phyloP scores from a whole-genome alignment of 2,888 invertebrate genomes.

The Mimas tiliae region DNA sequence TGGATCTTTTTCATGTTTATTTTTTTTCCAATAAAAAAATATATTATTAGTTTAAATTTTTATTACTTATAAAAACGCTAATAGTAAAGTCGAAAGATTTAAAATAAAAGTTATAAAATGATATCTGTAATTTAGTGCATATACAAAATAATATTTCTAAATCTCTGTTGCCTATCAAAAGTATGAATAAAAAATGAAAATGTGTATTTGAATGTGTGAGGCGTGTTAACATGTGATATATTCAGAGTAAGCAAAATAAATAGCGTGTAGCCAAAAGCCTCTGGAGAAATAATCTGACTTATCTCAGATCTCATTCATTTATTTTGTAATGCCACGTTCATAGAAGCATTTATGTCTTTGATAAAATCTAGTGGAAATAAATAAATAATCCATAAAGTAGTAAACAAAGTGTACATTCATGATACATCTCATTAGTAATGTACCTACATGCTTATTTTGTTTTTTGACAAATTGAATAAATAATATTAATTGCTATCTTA shows the following conservation, averaged over 20 bases:
- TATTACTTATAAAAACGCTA: background rate
- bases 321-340: slow-evolving; percentile 55
- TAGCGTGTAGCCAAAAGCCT: slow-evolving; percentile 49
- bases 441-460: background rate
- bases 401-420: background rate
- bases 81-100: too few relatives aligned
- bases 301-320: slow-evolving; percentile 56
- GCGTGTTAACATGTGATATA: slow-evolving; percentile 17
- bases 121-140: background rate
- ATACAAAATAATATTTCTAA: slow-evolving; percentile 7
- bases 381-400: too few relatives aligned
- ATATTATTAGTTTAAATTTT: background rate
- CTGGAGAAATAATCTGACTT: slow-evolving; percentile 43
- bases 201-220: background rate
- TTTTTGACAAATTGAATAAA: too few relatives aligned
- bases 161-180: slow-evolving; percentile 13
- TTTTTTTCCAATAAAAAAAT: background rate
- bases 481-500: background rate
- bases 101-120: background rate
- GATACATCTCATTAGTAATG: background rate
- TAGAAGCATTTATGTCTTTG: slow-evolving; percentile 71
- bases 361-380: background rate
- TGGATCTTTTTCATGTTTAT: background rate
- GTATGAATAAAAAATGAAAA: slow-evolving; percentile 4
- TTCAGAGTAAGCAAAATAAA: slow-evolving; percentile 58